Percentiles rank a stretch among this genome's conserved stretches.
Conservation (phyloP, 2,113 vertebrate genomes). For the Megaceryle maxima region DNA sequence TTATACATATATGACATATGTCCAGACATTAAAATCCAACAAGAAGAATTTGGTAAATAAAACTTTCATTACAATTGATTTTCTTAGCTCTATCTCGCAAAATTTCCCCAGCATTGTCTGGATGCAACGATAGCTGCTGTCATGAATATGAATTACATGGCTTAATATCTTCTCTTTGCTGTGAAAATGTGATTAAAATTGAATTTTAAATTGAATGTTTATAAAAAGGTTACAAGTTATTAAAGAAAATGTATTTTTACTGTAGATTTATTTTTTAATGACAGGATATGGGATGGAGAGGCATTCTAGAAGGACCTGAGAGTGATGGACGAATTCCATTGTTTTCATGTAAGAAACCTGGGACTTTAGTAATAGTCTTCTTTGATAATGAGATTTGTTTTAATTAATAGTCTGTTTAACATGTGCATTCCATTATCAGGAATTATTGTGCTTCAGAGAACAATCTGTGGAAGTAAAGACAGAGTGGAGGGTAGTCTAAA, state of each 20-base stretch:
- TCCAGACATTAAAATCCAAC: background rate
- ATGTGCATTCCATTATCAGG: constrained; percentile 7
- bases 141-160: constrained; percentile 5
- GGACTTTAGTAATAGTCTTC: background rate
- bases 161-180: constrained; percentile 22
- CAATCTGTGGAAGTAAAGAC: background rate
- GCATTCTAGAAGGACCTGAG: background rate
- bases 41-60: background rate
- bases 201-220: constrained; percentile 3
- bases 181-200: constrained; percentile 37
- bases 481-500: background rate
- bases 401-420: constrained; percentile 32
- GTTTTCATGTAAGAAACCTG: background rate
- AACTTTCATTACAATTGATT: constrained; percentile 42
- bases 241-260: background rate
- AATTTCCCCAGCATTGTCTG: constrained; percentile 1
- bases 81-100: constrained; percentile 41
- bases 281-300: background rate
- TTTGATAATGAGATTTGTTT: constrained; percentile 6
- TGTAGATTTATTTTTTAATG: constrained; percentile 8
- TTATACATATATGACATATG: background rate
- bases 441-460: background rate
- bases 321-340: background rate
- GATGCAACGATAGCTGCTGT: constrained; percentile 12
- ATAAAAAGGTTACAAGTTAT: constrained; percentile 1